Base-by-base conservation (phyloP, 2,113 vertebrate genomes). In the Cynocephalus volans region DNA sequence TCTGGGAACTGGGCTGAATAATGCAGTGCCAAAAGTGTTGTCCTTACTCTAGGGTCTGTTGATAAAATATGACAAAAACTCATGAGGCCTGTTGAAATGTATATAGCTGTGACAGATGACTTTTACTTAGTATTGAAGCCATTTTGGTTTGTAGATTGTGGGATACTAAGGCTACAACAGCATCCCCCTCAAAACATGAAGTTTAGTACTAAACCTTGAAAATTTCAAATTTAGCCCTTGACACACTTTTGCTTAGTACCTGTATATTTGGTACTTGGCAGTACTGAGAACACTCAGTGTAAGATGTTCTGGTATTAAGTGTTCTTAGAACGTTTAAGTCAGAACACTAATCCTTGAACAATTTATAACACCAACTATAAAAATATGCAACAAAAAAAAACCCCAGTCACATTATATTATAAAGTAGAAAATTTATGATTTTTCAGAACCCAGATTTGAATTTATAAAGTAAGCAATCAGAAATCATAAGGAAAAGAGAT, bases 281-380 rank as follows among this genome's bases (percentile, higher is more conserved):
- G 75, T 41, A 52, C 41, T 58, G 69, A 96, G 92, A 96, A 92
- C 94, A 88, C 69, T 76, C 36, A 87, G 52, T 65, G 6, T 93
- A 70, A 88, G 90, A 82, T 87, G 85, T 96, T 97, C 67, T 95
- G 52, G 18, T 86, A 91, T 79, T n/a, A 96, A 94, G 88, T 94
- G 48, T 95, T 93, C 64, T 96, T 89, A 91, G 76, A 85, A 64
- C 58, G 3, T 94, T 93, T 82, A 88, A 81, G 45, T 88, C 70
- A 91, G 73, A 96, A 72, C 56, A 87, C 73, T 82, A 77, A 93
- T 69, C n/a, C 33, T 88, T 26, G 21, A 96, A 18, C 67, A 90
- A 65, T 73, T 80, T 33, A 50, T 88, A 86, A 65, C 26, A 96
- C 60, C 72, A 86, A 33, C 48, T 90, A 69, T 64, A 94, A 96